Base-by-base conservation (phyloP, 2,797 vertebrate species). In the Acanthurus lineatus region DNA sequence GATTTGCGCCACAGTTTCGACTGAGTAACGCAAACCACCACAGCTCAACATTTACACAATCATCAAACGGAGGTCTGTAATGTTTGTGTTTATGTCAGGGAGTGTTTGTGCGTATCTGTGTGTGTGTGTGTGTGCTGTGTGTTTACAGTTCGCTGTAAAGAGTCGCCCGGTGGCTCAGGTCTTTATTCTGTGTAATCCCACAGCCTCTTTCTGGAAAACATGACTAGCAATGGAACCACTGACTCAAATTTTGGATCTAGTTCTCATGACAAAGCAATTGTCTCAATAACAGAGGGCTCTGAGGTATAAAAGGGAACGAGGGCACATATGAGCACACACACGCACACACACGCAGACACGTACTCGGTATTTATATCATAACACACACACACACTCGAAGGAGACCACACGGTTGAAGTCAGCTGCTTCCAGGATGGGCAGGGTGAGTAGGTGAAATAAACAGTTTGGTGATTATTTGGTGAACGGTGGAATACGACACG, bases 251-350 rank as follows among this genome's bases (percentile, higher is more conserved):
- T 96, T 96, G 96, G 95, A 96, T 95, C 88, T 93, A 67, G 88
- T 96, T 96, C 94, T 96, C 95, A 96, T 95, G 95, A 97, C 95
- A 87, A 95, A 96, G 96, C 95, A 90, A 77, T 93, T 95, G 93
- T 94, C 93, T 90, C 74, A 47, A 72, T 81, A 87, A 92, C 90
- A 92, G 94, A 94, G 92, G 6, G 74, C 82, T 69, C 77, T 75
- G 83, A 81, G 5, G 86, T 96, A 96, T 96, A 96, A 96, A 97
- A 92, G 86, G 65, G 90, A 94, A 17, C 25, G 6, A 35, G 69
- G 40, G 40, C 44, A 7, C 22, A 4, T 11, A 61, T 19, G n/a
- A 61, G 51, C 44, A 25, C 35, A 51, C 51, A 28, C 69, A 61
- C 22, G 0, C 35, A 8, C 48, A 32, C 51, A 52, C 56, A 54